Evolutionary conservation across 2,888 invertebrate genomes (phyloP), one percentile per base, ranked within the genome.

Genomic region (Dastarcus helophoroides): DNA sequence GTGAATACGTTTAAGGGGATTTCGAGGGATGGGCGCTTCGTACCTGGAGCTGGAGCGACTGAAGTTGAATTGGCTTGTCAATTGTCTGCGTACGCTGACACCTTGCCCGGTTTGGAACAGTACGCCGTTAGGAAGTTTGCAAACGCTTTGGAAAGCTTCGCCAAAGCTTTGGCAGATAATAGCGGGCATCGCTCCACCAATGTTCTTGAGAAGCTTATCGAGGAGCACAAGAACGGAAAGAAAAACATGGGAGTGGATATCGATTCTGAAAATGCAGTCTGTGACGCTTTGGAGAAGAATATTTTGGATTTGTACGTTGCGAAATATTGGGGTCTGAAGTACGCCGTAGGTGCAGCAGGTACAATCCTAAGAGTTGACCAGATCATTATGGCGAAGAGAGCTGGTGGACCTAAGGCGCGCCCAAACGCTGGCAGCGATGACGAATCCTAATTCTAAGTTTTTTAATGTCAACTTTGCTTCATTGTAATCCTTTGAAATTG

Each of bases 311-410:
- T 89, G 34, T 94, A 75, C 58, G 58, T 80, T 24, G 71, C 81
- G 14, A 98, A 98, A 61, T 69, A 76, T 53, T 97, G 95, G 93
- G 95, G 80, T 3, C 64, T 99, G 31, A 93, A 94, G 59, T 93
- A 97, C 64, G 94, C 97, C 0, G 85, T 90, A 0, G 78, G 83
- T 38, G 91, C 93, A 2, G 91, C 95, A 1, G 76, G 82, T 37
- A 94, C 94, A 1, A 83, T 95, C 43, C 70, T 97, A 14, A 80
- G 84, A 58, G 89, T 97, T 14, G 93, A 95, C 64, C 91, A 95
- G 66, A 95, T 97, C 44, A 95, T 97, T 43, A 94, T 95, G 94
- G 91, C 95, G 0, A 95, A 95, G 65, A 73, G 84, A 48, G 93
- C 94, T 9, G 95, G 95, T 25, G 95, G 95, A 24, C 94, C 94